Base-by-base conservation (phyloP, 2,113 vertebrate genomes). In the Pristiophorus japonicus region DNA sequence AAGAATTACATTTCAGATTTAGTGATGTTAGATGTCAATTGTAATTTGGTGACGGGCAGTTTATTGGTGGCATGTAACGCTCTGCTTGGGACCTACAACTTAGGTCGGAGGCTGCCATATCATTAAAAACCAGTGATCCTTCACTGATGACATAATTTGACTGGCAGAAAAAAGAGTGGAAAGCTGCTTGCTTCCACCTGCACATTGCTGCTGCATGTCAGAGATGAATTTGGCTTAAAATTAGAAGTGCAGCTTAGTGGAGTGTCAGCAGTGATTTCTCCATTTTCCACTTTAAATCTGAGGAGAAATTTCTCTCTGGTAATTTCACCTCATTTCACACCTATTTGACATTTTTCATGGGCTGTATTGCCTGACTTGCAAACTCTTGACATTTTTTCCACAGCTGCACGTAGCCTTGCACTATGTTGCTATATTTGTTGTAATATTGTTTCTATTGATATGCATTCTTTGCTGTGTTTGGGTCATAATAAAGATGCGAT, bases 161-260 rank as follows among this genome's bases (percentile, higher is more conserved):
- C 97, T 98, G 98, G 97, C 97, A 98, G 97, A 97, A 97, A 98
- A 97, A 98, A 97, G 97, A 97, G 97, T 97, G 97, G 97, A 97
- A 96, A 98, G 97, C 96, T 97, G 97, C 97, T 98, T 97, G 97
- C 97, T 97, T 98, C 97, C 97, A 98, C 98, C 98, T 98, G 98
- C 96, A 98, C 97, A 97, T 97, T 98, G 98, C 98, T 98, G 97
- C 97, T 97, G 97, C 95, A 95, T 98, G 97, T 98, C 98, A 98
- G 97, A 98, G 98, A 98, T 98, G 98, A 98, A 98, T 98, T 98
- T 98, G 97, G 97, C 97, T 98, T 98, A 98, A 98, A 98, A 99
- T 99, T 98, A 99, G 98, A 98, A 98, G 96, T 96, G 98, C 98
- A 98, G 98, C 98, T 98, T 97, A 98, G 98, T 97, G 98, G 98